Evolutionary conservation across 2,888 invertebrate species (phyloP).

Genomic region (Chymomyza caudatula): DNA sequence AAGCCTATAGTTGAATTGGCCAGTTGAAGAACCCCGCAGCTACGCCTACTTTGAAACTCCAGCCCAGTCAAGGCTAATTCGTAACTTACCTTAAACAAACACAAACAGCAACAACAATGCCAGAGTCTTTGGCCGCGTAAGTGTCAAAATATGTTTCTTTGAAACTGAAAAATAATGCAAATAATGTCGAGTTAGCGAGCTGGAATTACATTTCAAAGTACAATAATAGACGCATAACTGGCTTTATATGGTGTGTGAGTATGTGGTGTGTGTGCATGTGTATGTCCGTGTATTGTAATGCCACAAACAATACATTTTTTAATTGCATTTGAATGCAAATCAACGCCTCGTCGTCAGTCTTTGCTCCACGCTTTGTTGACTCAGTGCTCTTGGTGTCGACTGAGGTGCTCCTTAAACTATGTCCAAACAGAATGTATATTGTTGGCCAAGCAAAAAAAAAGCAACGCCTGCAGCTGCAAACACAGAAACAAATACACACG

Average conservation of each 20-base stretch:
- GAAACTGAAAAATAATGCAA: slow-evolving; percentile 32
- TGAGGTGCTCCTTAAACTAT: not conserved
- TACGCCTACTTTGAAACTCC: not conserved
- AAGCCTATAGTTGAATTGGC: not conserved
- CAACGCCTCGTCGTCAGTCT: slow-evolving; percentile 44
- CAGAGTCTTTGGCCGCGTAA: not conserved
- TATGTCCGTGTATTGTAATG: slow-evolving; percentile 8
- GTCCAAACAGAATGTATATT: slow-evolving; percentile 13
- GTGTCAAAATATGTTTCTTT: not conserved
- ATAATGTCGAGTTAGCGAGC: slow-evolving; percentile 34
- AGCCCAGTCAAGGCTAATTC: not conserved
- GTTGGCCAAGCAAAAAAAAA: not conserved
- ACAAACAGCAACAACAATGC: not conserved
- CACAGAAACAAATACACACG: slow-evolving; percentile 25
- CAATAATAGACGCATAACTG: slow-evolving; percentile 3
- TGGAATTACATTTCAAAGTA: slow-evolving; percentile 31
- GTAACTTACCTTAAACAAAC: not conserved
- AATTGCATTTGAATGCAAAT: slow-evolving; percentile 54
- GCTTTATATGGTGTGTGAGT: not conserved
- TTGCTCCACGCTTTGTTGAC: slow-evolving; percentile 55
- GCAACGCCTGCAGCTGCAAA: slow-evolving; percentile 33
- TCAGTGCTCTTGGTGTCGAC: slow-evolving; percentile 1
- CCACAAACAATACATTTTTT: slow-evolving; percentile 28
- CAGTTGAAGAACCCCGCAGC: not conserved
- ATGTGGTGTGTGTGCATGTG: slow-evolving; percentile 5